phyloP scores from a whole-genome alignment of 2,888 invertebrate genomes.

The Andrena trimmerana region DNA sequence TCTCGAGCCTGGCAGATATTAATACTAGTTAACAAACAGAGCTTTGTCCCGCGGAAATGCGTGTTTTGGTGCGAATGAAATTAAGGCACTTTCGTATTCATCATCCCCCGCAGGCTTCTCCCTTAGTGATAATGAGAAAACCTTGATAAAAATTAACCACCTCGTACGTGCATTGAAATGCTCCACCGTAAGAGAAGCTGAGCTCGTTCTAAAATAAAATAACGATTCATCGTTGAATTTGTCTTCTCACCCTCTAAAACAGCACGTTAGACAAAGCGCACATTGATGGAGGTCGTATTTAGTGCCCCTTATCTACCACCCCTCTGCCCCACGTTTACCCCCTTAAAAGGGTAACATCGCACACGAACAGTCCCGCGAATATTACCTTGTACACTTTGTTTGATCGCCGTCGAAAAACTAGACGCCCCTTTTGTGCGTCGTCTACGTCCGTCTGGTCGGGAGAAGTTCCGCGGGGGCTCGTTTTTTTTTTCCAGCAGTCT shows the following conservation, averaged over 20 bases:
- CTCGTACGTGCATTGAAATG: too few relatives aligned
- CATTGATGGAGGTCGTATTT: background rate
- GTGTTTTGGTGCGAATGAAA: background rate
- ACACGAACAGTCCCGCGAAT: constrained; percentile 46
- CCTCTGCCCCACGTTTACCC: background rate
- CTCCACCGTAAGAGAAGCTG: too few relatives aligned
- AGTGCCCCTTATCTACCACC: background rate
- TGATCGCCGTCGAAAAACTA: constrained; percentile 54
- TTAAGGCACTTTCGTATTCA: constrained; percentile 1
- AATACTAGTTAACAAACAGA: background rate
- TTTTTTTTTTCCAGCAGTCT: constrained; percentile 56
- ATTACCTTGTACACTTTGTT: constrained; percentile 55
- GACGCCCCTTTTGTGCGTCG: constrained; percentile 33
- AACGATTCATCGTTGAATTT: too few relatives aligned
- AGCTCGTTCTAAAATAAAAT: too few relatives aligned
- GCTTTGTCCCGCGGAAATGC: background rate
- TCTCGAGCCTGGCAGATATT: background rate
- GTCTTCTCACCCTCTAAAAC: too few relatives aligned
- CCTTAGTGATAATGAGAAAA: background rate
- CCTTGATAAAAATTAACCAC: too few relatives aligned
- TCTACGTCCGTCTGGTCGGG: constrained; percentile 33
- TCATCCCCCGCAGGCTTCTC: too few relatives aligned
- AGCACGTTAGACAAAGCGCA: background rate
- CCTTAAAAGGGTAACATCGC: background rate
- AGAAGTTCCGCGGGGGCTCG: constrained; percentile 41